phyloP scores from a whole-genome alignment of 2,888 invertebrate genomes.

The Dendrolimus pini region DNA sequence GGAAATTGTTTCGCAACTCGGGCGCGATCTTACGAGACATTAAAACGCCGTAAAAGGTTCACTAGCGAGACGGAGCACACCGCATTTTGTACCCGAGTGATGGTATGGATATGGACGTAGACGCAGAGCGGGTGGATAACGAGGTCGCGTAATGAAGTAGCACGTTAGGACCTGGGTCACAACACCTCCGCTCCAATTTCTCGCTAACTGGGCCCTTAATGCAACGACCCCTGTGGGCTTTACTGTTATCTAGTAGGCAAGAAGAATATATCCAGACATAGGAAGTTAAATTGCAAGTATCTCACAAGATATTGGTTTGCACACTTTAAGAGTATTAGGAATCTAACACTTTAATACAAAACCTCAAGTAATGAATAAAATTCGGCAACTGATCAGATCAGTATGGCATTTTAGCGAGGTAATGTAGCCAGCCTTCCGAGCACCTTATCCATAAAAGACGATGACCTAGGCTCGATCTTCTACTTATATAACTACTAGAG shows the following conservation, averaged over 20 bases:
- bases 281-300: no score
- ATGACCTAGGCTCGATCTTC: no score
- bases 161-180: slow-evolving; percentile 51
- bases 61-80: slow-evolving; percentile 1
- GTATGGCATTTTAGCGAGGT: no score
- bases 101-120: slow-evolving; percentile 30
- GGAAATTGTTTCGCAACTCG: slow-evolving; percentile 1
- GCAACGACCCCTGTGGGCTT: slow-evolving; percentile 43
- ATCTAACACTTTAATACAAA: no score
- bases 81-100: slow-evolving; percentile 13
- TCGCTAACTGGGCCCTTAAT: slow-evolving; percentile 55
- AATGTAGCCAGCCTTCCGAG: no score
- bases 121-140: slow-evolving; percentile 39
- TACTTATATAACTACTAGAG: no score
- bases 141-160: slow-evolving; percentile 61
- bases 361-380: no score
- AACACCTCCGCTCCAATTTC: slow-evolving; percentile 53
- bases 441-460: no score
- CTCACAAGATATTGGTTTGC: no score
- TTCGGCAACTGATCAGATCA: no score
- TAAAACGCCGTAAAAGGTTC: slow-evolving; percentile 7
- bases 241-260: slow-evolving; percentile 29
- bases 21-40: slow-evolving; percentile 3
- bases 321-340: no score
- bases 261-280: no score